Evolutionary conservation across 64 coral and sea anemone species (phyloP).

Genomic region (Pachyseris speciosa): DNA sequence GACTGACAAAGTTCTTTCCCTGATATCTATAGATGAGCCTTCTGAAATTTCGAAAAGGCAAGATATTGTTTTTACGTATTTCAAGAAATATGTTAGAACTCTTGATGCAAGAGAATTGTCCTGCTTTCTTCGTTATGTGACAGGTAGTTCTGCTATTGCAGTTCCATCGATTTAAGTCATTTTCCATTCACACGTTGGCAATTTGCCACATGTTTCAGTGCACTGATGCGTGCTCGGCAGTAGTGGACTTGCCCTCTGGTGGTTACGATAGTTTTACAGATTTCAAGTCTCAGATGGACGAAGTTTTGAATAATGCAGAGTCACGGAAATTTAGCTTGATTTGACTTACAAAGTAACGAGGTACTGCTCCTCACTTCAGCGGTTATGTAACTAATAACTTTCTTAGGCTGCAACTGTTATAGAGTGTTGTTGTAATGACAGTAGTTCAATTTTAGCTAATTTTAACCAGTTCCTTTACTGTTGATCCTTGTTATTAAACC

Average conservation of each 20-base stretch:
- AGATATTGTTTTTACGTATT: slow-evolving; percentile 32
- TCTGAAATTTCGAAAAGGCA: slow-evolving; percentile 25
- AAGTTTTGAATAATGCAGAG: background rate
- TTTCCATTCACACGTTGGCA: slow-evolving; percentile 35
- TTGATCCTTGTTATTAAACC: too few species aligned
- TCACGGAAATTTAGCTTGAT: background rate
- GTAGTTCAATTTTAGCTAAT: too few species aligned
- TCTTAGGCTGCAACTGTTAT: too few species aligned
- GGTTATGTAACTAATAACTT: too few species aligned
- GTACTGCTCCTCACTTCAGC: background rate
- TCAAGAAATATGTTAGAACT: slow-evolving; percentile 18
- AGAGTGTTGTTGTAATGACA: too few species aligned
- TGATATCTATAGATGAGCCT: slow-evolving; percentile 22
- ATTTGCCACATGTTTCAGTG: slow-evolving; percentile 2
- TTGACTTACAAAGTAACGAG: background rate
- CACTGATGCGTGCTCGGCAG: background rate
- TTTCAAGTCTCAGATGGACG: background rate
- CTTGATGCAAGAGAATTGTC: slow-evolving; percentile 22
- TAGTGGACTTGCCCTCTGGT: background rate
- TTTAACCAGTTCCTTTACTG: too few species aligned
- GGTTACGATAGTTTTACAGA: slow-evolving; percentile 4
- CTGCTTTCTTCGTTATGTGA: slow-evolving; percentile 3
- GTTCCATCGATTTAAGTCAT: slow-evolving; percentile 27
- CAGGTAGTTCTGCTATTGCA: background rate
- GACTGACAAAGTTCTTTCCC: slow-evolving; percentile 43